These are phyloP conservation scores for Sebastes matsubarae DNA, from an alignment of 2,797 vertebrate genomes.

Conservation along the genomic window DNA sequence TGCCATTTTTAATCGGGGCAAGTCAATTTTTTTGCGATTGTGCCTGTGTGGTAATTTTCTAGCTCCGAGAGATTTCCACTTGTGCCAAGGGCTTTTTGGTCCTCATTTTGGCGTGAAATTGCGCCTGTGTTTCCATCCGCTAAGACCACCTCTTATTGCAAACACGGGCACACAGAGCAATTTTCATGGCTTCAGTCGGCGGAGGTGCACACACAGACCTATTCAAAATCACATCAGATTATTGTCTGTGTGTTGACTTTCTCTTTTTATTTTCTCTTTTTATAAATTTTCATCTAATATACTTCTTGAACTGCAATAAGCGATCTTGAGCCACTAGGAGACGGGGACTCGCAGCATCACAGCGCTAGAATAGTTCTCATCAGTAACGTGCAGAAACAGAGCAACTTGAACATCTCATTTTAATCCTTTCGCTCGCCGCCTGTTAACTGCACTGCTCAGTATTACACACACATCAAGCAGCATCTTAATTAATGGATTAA, in stretches of 20 bases:
- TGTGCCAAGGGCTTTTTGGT: slow-evolving; percentile 42
- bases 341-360: neutral
- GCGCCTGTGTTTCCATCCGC: slow-evolving; percentile 46
- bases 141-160: slow-evolving; percentile 25
- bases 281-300: neutral
- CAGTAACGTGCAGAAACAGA: neutral
- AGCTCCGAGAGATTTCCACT: slow-evolving; percentile 33
- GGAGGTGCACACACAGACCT: slow-evolving; percentile 3
- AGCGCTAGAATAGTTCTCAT: neutral
- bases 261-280: neutral
- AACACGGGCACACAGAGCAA: slow-evolving; percentile 16
- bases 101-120: slow-evolving; percentile 43
- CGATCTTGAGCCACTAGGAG: neutral
- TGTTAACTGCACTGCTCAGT: neutral
- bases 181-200: slow-evolving; percentile 23
- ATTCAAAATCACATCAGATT: slow-evolving; percentile 22
- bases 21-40: slow-evolving; percentile 18
- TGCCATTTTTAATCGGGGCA: slow-evolving; percentile 23
- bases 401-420: neutral
- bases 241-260: slow-evolving; percentile 12
- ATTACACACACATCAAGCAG: neutral
- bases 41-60: slow-evolving; percentile 31
- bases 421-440: neutral
- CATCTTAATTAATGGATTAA: slow-evolving; percentile 13
- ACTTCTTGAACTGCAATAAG: slow-evolving; percentile 2